A percentile compares a stretch with the other conserved stretches of the same genome.
These are phyloP conservation scores for Torymus texanus DNA, from an alignment of 2,888 invertebrate genomes.

Conservation along the genomic window DNA sequence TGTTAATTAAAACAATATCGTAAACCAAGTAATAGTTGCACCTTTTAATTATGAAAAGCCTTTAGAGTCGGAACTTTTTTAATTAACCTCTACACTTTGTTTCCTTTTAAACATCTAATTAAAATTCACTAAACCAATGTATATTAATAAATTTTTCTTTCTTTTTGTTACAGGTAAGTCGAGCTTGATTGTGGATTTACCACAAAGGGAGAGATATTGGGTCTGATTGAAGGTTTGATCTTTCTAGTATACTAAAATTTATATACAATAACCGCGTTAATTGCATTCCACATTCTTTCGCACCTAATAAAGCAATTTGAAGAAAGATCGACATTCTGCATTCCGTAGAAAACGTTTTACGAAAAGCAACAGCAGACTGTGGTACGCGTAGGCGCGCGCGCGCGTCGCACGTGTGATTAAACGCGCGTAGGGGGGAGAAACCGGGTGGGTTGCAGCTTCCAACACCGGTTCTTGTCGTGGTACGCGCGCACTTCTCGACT, in stretches of 20 bases:
- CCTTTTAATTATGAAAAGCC: too few relatives aligned
- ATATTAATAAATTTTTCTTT: neutral
- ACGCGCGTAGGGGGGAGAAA: neutral
- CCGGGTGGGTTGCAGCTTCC: constrained; percentile 17
- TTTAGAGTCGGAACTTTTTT: too few relatives aligned
- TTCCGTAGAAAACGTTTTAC: neutral
- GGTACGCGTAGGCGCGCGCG: neutral
- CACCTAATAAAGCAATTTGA: neutral
- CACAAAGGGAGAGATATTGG: neutral
- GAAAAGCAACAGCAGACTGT: neutral
- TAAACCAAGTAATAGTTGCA: too few relatives aligned
- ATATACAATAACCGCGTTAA: neutral
- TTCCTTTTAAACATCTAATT: too few relatives aligned
- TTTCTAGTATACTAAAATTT: neutral
- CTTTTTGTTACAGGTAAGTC: constrained; percentile 50
- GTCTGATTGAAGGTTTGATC: constrained; percentile 27
- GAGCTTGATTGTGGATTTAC: neutral
- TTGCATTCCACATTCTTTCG: neutral
- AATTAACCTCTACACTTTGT: too few relatives aligned
- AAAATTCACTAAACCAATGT: too few relatives aligned
- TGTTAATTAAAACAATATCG: too few relatives aligned
- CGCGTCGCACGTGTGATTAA: constrained; percentile 32
- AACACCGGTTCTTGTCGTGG: too few relatives aligned
- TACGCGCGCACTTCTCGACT: neutral
- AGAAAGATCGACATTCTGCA: neutral